Evolutionary conservation across 2,797 vertebrate species (phyloP), one percentile per base, ranked within the genome.

Genomic region (Takifugu rubripes): DNA sequence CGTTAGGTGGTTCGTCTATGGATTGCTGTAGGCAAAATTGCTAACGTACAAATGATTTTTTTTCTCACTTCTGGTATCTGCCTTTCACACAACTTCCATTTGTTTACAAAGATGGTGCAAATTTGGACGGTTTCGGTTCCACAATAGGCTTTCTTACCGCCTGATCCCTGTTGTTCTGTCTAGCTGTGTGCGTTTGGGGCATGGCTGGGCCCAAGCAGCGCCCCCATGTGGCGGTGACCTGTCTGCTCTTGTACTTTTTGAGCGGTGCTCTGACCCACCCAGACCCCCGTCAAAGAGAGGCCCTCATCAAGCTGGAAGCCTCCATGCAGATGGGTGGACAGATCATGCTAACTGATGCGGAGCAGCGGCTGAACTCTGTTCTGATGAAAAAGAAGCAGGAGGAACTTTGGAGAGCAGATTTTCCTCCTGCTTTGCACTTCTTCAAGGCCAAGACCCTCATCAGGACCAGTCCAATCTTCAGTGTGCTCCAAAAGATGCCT

Each of bases 381-480:
- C 86, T 98, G 0, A 55, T 81, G 6, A 65, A 63, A 4, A 78
- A 95, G 79, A 96, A 95, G 75, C 59, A 66, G 68, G 25, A 73
- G 1, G 95, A 97, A 70, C 46, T 91, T 6, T 54, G 0, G 0
- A 40, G 61, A 24, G 78, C 77, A 0, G 60, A 83, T 1, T 95
- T 95, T 54, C 94, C 92, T 17, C 95, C 95, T 1, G 90, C 93
- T 66, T 82, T 96, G 91, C 95, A 98, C 82, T 98, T 98, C 83
- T 98, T 98, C 74, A 85, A 60, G 64, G 95, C 94, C 8, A 93
- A 90, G 53, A 9, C 57, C 3, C 74, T 91, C 17, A 92, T 92
- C 56, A 78, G 82, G 47, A 45, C 43, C 16, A 89, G 87, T 46
- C 81, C 84, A 36, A 63, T 90, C 68, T 90, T 89, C 72, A 59